A percentile compares a stretch with the other conserved stretches of the same genome.
phyloP scores from a whole-genome alignment of 64 coral and sea anemone species.

The Actinia tenebrosa region DNA sequence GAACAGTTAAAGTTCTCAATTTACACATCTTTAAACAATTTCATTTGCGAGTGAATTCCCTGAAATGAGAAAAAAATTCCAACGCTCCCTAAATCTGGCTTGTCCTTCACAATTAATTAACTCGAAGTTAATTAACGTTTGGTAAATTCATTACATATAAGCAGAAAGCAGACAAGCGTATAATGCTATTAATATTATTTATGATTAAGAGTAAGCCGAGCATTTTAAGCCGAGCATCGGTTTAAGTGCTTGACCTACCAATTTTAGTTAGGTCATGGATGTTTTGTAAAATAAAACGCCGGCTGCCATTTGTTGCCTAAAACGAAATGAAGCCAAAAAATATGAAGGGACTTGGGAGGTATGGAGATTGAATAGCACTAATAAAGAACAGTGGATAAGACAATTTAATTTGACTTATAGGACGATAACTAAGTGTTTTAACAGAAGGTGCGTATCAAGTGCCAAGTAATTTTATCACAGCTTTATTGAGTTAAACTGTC shows the following conservation, averaged over 20 bases:
- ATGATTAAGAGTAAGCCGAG: too few species aligned
- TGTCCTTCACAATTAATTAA: too few species aligned
- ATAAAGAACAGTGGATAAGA: background rate
- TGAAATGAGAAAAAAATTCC: too few species aligned
- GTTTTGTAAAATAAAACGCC: background rate
- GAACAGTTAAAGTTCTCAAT: too few species aligned
- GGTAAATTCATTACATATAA: background rate
- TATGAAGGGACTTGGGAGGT: background rate
- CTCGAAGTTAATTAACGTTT: too few species aligned
- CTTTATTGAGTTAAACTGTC: background rate
- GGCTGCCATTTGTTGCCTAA: background rate
- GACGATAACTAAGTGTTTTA: background rate
- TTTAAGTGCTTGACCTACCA: background rate
- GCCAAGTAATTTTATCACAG: background rate
- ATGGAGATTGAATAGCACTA: background rate
- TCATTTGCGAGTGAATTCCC: too few species aligned
- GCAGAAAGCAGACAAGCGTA: too few species aligned
- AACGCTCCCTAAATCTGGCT: too few species aligned
- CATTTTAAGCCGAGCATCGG: background rate
- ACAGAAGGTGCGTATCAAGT: too few species aligned
- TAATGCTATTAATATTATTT: too few species aligned
- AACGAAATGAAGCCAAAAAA: background rate
- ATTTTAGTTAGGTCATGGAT: background rate
- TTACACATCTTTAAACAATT: too few species aligned
- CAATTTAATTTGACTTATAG: background rate